Evolutionary conservation across 1,140 invertebrate genomes (phyloP).

Genomic region (Leptopilina clavipes): DNA sequence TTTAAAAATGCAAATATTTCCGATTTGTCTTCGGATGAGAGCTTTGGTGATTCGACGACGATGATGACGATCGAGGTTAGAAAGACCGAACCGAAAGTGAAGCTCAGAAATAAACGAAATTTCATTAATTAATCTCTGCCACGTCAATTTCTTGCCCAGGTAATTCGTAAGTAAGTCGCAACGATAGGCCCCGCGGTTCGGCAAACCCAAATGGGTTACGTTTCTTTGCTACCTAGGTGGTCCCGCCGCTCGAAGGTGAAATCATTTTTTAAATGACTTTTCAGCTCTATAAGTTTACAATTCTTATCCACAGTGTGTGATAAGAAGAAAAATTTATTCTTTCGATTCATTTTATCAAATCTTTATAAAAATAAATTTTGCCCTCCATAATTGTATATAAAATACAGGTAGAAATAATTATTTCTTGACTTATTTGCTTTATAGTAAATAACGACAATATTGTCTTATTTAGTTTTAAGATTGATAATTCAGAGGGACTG

Average conservation of each 20-base stretch:
- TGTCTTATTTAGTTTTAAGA: neutral
- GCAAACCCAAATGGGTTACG: constrained; percentile 31
- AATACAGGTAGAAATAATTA: too few relatives aligned
- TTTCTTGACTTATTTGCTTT: too few relatives aligned
- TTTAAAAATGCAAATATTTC: constrained; percentile 58
- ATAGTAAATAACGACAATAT: neutral
- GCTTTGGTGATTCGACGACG: constrained; percentile 11
- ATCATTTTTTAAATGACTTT: constrained; percentile 61
- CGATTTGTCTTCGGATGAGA: constrained; percentile 54
- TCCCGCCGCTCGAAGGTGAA: constrained; percentile 41
- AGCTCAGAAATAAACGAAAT: constrained; percentile 51
- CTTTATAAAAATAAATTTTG: too few relatives aligned
- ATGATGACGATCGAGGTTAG: neutral
- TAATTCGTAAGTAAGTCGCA: constrained; percentile 45
- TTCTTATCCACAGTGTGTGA: too few relatives aligned
- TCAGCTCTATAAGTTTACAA: too few relatives aligned
- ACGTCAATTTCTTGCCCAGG: constrained; percentile 57
- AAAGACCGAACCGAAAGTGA: neutral
- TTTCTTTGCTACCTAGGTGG: constrained; percentile 60
- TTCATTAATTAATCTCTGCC: constrained; percentile 60
- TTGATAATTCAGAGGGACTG: neutral
- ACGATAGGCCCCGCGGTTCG: constrained; percentile 35
- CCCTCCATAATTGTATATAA: too few relatives aligned
- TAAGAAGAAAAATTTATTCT: too few relatives aligned
- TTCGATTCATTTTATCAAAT: too few relatives aligned